Evolutionary conservation across 1,140 invertebrate genomes (phyloP).

Genomic region (Physella acuta): DNA sequence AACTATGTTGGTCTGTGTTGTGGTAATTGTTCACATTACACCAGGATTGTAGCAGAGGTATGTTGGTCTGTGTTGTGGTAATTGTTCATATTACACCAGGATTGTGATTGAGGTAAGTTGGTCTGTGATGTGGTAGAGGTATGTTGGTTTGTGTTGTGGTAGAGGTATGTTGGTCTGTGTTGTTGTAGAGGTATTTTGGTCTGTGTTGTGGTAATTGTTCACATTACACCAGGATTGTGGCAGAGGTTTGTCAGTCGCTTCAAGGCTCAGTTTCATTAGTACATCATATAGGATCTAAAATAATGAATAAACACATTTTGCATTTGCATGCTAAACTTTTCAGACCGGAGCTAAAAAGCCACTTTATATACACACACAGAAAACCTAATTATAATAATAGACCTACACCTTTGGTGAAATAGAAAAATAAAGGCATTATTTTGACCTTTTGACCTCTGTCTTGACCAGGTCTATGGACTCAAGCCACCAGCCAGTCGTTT

Average conservation of each 20-base stretch:
- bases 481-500: slow-evolving; percentile 43
- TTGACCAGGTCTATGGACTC: slow-evolving; percentile 42
- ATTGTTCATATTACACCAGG: slow-evolving; percentile 40
- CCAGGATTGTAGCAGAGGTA: slow-evolving; percentile 44
- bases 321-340: no score
- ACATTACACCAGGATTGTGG: slow-evolving; percentile 43
- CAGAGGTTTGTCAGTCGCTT: slow-evolving; percentile 50
- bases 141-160: no score
- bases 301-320: no score
- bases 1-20: slow-evolving; percentile 56
- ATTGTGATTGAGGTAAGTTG: slow-evolving; percentile 41
- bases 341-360: no score
- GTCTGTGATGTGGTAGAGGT: no score
- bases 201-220: slow-evolving; percentile 54
- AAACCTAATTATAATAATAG: no score
- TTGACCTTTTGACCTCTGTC: background rate
- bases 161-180: no score
- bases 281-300: no score
- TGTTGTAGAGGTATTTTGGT: no score
- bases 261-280: slow-evolving; percentile 47
- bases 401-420: background rate
- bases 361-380: no score
- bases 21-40: slow-evolving; percentile 45
- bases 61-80: slow-evolving; percentile 56
- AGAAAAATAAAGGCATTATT: background rate